phyloP scores from a whole-genome alignment of 1,140 invertebrate species.

The Battus philenor region DNA sequence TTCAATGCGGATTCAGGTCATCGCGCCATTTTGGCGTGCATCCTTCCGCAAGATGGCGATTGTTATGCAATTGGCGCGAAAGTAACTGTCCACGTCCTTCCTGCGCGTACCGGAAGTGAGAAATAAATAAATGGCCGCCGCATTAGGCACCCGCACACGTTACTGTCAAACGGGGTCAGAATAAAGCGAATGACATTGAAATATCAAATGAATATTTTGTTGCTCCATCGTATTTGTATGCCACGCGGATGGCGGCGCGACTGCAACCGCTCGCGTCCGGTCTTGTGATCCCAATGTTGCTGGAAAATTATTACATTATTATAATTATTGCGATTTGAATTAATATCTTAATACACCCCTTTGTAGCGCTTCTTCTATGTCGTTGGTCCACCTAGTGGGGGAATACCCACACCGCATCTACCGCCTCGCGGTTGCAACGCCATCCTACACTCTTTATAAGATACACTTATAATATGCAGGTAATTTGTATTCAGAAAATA shows the following conservation, averaged over 20 bases:
- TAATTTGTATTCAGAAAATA: too few relatives aligned
- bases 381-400: too few relatives aligned
- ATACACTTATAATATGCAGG: too few relatives aligned
- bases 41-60: constrained; percentile 46
- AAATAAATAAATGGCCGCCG: constrained; percentile 37
- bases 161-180: constrained; percentile 21
- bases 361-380: too few relatives aligned
- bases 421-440: too few relatives aligned
- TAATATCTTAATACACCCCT: too few relatives aligned
- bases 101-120: constrained; percentile 43
- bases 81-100: constrained; percentile 61
- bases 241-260: neutral
- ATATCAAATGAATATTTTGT: constrained; percentile 27
- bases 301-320: too few relatives aligned
- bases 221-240: constrained; percentile 5
- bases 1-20: constrained; percentile 9
- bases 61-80: constrained; percentile 65
- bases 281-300: too few relatives aligned
- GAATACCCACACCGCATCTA: too few relatives aligned
- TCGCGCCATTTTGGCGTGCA: constrained; percentile 1
- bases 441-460: too few relatives aligned
- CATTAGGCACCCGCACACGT: constrained; percentile 30
- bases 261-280: neutral
- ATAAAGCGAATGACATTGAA: constrained; percentile 45
- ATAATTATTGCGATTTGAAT: too few relatives aligned